Percentiles rank a stretch among this genome's conserved stretches.
These are phyloP conservation scores for Carterocephalus palaemon DNA, from an alignment of 2,888 invertebrate genomes.

Conservation along the genomic window DNA sequence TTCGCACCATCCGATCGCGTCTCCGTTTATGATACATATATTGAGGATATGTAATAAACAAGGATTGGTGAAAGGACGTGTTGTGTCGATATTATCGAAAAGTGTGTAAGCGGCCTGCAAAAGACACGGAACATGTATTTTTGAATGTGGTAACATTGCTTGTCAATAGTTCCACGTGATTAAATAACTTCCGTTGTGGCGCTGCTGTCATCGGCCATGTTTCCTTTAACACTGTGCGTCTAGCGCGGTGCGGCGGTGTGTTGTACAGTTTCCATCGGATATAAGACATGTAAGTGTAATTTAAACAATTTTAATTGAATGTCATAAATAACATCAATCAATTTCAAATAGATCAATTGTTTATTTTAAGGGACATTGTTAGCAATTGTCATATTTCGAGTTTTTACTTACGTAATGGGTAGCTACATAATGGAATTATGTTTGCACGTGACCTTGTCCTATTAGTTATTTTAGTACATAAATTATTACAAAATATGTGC, in stretches of 20 bases:
- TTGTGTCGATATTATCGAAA: too few relatives aligned
- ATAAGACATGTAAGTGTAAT: constrained; percentile 68
- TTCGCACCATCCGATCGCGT: too few relatives aligned
- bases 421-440: constrained; percentile 66
- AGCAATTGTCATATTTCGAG: constrained; percentile 13
- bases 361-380: too few relatives aligned
- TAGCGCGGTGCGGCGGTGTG: constrained; percentile 70
- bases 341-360: too few relatives aligned
- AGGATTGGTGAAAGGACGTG: too few relatives aligned
- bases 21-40: too few relatives aligned
- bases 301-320: constrained; percentile 23
- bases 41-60: too few relatives aligned
- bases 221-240: constrained; percentile 74
- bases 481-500: constrained; percentile 2
- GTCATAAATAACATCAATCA: too few relatives aligned
- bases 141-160: constrained; percentile 13
- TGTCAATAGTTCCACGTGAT: constrained; percentile 58
- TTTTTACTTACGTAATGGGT: constrained; percentile 70
- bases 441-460: constrained; percentile 74
- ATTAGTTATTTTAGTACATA: constrained; percentile 32
- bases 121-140: too few relatives aligned
- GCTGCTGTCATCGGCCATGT: constrained; percentile 52
- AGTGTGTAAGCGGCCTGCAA: too few relatives aligned
- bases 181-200: constrained; percentile 66
- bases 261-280: constrained; percentile 60